Evolutionary conservation across 2,888 invertebrate species (phyloP).

Genomic region (Eupithecia centaureata): DNA sequence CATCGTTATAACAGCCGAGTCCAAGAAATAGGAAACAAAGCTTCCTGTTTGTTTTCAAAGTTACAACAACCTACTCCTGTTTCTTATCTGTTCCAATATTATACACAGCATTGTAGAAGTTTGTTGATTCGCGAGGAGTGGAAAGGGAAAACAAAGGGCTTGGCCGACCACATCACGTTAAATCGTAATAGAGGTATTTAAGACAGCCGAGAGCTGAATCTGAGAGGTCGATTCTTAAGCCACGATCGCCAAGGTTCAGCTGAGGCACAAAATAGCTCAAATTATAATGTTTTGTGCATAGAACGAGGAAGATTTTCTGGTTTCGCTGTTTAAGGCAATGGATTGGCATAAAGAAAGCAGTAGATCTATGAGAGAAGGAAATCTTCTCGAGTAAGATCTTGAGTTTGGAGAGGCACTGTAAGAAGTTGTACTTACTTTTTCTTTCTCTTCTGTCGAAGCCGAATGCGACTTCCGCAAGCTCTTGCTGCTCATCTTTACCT

Average conservation of each 20-base stretch:
- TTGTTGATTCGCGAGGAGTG: neutral
- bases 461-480: slow-evolving; percentile 63
- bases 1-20: neutral
- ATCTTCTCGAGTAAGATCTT: too few relatives aligned
- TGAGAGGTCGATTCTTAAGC: neutral
- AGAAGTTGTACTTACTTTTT: slow-evolving; percentile 56
- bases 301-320: too few relatives aligned
- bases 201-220: too few relatives aligned
- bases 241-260: neutral
- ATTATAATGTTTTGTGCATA: too few relatives aligned
- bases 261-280: neutral
- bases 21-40: neutral
- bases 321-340: too few relatives aligned
- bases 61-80: neutral
- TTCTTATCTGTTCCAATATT: neutral
- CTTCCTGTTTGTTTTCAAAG: neutral
- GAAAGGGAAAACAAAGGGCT: neutral
- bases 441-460: slow-evolving; percentile 69
- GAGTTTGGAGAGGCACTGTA: too few relatives aligned
- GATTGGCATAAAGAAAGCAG: too few relatives aligned
- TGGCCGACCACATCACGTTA: too few relatives aligned
- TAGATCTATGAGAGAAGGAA: too few relatives aligned
- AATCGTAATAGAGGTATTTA: too few relatives aligned
- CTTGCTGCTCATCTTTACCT: slow-evolving; percentile 78
- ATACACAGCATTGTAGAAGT: neutral